A percentile compares a stretch with the other conserved stretches of the same genome.
These are phyloP conservation scores for Thalassophryne amazonica DNA, from an alignment of 2,797 vertebrate genomes.

Conservation along the genomic window DNA sequence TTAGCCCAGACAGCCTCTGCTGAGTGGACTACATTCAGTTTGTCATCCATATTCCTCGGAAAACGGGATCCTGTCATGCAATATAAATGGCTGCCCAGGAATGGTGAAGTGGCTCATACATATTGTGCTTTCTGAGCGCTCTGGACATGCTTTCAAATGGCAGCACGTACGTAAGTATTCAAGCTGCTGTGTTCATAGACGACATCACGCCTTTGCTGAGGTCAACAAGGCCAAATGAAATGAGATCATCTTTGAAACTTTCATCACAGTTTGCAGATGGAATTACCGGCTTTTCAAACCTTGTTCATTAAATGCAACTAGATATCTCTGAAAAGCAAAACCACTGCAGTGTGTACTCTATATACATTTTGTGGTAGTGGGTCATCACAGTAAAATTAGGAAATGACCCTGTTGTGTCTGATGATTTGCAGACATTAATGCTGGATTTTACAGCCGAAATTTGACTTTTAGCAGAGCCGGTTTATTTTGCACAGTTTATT, in stretches of 20 bases:
- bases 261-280: background rate
- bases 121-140: constrained; percentile 20
- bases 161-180: too few relatives aligned
- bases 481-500: too few relatives aligned
- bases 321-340: too few relatives aligned
- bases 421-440: too few relatives aligned
- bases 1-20: constrained; percentile 66
- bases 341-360: too few relatives aligned
- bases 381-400: too few relatives aligned
- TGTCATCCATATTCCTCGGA: constrained; percentile 44
- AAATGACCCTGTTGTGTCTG: too few relatives aligned
- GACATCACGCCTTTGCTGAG: background rate
- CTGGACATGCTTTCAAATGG: constrained; percentile 35
- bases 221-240: constrained; percentile 1
- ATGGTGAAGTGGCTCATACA: constrained; percentile 33
- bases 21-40: constrained; percentile 61
- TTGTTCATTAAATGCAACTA: background rate
- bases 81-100: constrained; percentile 51
- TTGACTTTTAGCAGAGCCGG: too few relatives aligned
- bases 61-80: constrained; percentile 54
- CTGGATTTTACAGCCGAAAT: too few relatives aligned
- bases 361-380: too few relatives aligned
- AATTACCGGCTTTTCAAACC: constrained; percentile 1
- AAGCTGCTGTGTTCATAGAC: too few relatives aligned
- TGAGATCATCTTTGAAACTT: background rate